Evolutionary conservation across 1,140 invertebrate species (phyloP), one percentile per base, ranked within the genome.

Genomic region (Heliconius eleuchia): DNA sequence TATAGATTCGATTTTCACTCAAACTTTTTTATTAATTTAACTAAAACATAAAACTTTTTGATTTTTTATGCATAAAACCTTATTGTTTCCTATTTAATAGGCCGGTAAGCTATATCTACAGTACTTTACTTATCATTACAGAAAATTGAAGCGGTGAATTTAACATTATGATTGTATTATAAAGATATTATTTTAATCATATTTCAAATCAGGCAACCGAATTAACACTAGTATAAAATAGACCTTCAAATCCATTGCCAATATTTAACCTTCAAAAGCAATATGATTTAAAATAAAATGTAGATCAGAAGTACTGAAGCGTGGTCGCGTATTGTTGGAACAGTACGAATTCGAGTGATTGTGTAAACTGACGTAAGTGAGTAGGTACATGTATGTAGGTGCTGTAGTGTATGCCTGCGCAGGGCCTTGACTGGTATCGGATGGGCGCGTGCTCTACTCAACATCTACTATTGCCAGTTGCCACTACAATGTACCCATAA

Each of bases 331-430:
- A 73, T 80, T 80, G 74, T 80, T 76, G 79, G 75, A 80, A 52
- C 79, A 70, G 71, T 71, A 66, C 27, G 52, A 80, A 57, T 76
- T 76, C 39, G 52, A 73, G 75, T 71, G 82, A 83, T 80, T 80
- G 82, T 83, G 79, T 78, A 83, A 83, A 83, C 76, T 83, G 82
- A 83, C 79, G 82, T 80, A 79, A 74, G 50, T 75, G 73, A 50
- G 70, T 78, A 52, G 75, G 66, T 71, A 18, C 50, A 52, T 74
- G 52, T 39, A 9, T 8, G 55, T 57, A 23, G 18, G 7, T 19
- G 55, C 55, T n/a, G 42, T 75, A 73, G 66, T 66, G 30, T 74
- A 19, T 30, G 60, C 73, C 19, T 55, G 78, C 27, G 42, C 34
- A 19, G 74, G 23, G 60, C 77, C 42, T 77, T 66, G 60, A 66